Evolutionary conservation across 2,797 vertebrate genomes (phyloP).

Genomic region (Hapalemur alaotrensis): DNA sequence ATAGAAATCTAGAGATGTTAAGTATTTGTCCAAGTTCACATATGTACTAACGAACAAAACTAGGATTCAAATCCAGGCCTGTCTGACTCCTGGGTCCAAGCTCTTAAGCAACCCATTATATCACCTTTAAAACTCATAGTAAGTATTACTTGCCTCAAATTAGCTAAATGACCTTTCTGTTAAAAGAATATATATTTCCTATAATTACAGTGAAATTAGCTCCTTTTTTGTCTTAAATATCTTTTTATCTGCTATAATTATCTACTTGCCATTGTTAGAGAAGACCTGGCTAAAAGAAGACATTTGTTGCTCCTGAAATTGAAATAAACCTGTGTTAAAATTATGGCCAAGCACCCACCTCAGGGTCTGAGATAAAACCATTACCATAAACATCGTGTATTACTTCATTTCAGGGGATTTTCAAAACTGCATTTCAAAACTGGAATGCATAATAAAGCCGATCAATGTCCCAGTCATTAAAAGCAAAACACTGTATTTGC

Average conservation of each 20-base stretch:
- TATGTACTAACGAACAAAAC: background rate
- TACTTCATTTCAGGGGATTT: background rate
- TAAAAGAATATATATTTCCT: background rate
- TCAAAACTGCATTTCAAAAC: background rate
- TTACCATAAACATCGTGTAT: background rate
- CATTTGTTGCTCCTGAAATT: slow-evolving; percentile 27
- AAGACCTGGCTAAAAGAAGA: slow-evolving; percentile 29
- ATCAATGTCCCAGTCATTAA: background rate
- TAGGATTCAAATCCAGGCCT: background rate
- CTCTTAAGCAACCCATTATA: background rate
- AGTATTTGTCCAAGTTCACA: background rate
- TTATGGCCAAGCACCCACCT: background rate
- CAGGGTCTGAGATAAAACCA: background rate
- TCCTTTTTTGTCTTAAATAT: slow-evolving; percentile 29
- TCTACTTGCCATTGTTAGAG: slow-evolving; percentile 23
- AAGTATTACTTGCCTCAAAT: background rate
- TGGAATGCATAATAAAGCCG: background rate
- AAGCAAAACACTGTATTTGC: background rate
- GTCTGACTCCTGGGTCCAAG: background rate
- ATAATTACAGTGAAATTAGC: slow-evolving; percentile 45
- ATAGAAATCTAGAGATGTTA: background rate
- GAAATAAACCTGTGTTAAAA: slow-evolving; percentile 41
- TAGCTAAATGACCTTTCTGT: slow-evolving; percentile 46
- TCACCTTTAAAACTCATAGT: slow-evolving; percentile 15
- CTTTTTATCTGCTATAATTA: slow-evolving; percentile 19